Percentiles rank a stretch among this genome's conserved stretches.
Conservation (phyloP, 2,113 vertebrate species). For the Tichodroma muraria region DNA sequence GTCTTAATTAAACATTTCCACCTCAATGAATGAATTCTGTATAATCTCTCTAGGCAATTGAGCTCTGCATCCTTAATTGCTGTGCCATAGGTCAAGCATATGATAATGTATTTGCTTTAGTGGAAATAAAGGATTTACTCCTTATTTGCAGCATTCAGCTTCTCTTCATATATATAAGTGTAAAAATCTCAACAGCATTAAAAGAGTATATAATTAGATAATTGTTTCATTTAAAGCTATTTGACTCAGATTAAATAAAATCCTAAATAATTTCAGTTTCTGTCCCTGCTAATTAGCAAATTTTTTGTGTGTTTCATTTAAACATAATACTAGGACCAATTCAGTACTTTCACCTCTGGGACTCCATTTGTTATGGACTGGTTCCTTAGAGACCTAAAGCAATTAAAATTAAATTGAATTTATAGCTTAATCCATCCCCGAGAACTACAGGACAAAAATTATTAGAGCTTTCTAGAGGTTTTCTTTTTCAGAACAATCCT, state of each 20-base stretch:
- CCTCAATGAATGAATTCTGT: conserved; percentile 9
- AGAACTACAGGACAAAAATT: conserved; percentile 29
- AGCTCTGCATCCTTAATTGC: conserved; percentile 48
- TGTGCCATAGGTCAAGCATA: conserved; percentile 51
- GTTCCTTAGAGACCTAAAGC: conserved; percentile 54
- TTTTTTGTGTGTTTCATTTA: conserved; percentile 60
- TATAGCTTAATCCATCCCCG: conserved; percentile 45
- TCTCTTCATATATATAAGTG: neutral
- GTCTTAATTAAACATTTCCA: conserved; percentile 62
- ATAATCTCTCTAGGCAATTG: conserved; percentile 22
- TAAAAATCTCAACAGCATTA: conserved; percentile 23
- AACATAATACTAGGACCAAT: conserved; percentile 24
- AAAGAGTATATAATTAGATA: conserved; percentile 46
- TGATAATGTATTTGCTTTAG: neutral
- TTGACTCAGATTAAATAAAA: conserved; percentile 63
- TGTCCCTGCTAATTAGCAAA: conserved; percentile 48
- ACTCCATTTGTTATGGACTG: conserved; percentile 30
- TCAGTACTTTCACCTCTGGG: conserved; percentile 26
- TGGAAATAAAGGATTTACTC: conserved; percentile 23
- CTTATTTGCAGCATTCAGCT: neutral
- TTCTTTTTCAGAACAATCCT: neutral
- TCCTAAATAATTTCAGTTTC: conserved; percentile 58
- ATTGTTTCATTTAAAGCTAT: conserved; percentile 54
- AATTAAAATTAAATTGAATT: conserved; percentile 73
- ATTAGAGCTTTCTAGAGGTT: neutral